phyloP scores from a whole-genome alignment of 2,113 vertebrate species.

The Fregetta grallaria region DNA sequence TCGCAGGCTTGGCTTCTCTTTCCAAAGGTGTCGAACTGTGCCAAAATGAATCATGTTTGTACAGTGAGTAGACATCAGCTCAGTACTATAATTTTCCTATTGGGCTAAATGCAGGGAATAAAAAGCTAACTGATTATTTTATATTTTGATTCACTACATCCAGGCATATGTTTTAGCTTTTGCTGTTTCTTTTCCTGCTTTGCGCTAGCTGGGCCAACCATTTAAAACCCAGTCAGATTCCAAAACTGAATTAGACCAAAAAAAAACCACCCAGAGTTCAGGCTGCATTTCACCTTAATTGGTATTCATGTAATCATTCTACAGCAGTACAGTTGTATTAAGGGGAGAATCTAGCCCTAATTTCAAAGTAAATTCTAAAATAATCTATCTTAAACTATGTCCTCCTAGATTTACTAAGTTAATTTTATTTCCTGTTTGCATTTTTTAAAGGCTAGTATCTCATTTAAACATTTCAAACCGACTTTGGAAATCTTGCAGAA shows the following conservation, averaged over 20 bases:
- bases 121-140: background rate
- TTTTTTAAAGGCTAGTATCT: background rate
- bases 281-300: background rate
- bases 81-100: background rate
- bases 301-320: background rate
- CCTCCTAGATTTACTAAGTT: background rate
- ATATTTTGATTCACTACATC: background rate
- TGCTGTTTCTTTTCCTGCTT: background rate
- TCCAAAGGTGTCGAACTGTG: background rate
- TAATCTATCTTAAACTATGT: background rate
- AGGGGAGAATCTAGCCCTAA: background rate
- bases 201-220: background rate
- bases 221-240: background rate
- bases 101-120: background rate
- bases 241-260: background rate
- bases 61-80: background rate
- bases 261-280: background rate
- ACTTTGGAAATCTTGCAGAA: background rate
- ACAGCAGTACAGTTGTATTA: background rate
- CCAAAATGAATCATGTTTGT: background rate
- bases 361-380: conserved; percentile 18
- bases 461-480: background rate
- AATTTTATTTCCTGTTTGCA: background rate
- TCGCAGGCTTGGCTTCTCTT: background rate
- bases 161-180: background rate